These are phyloP conservation scores for Dryococelus australis DNA, from an alignment of 2,888 invertebrate genomes.

Conservation along the genomic window DNA sequence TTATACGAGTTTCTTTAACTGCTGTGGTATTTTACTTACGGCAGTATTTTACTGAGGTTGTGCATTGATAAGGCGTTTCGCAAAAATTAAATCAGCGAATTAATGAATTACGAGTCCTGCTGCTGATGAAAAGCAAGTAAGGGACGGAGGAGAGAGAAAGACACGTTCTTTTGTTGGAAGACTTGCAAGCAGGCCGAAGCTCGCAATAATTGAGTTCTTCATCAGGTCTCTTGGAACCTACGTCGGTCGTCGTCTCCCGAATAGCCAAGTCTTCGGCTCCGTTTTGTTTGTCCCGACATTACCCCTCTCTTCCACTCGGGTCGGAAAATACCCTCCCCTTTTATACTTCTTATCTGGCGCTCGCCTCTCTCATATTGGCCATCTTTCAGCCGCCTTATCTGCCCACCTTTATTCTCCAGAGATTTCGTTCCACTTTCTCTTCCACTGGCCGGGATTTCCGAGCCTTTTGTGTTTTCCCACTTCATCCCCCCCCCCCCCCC, in stretches of 20 bases:
- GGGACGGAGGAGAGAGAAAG: too few species aligned
- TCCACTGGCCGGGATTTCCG: neutral
- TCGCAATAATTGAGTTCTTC: slow-evolving; percentile 16
- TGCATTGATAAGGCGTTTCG: too few species aligned
- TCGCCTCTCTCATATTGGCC: neutral
- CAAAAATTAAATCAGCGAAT: too few species aligned
- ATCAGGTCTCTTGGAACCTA: neutral
- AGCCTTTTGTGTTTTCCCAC: neutral
- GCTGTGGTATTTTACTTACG: too few species aligned
- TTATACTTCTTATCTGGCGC: neutral
- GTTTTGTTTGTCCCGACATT: slow-evolving; percentile 7
- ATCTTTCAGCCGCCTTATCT: neutral
- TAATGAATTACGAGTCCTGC: too few species aligned
- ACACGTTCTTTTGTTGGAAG: neutral
- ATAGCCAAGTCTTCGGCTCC: neutral
- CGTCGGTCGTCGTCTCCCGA: neutral
- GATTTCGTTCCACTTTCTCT: neutral
- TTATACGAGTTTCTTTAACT: too few species aligned
- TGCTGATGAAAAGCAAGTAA: too few species aligned
- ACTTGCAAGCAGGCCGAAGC: neutral
- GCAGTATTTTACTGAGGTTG: too few species aligned
- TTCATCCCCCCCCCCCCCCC: neutral
- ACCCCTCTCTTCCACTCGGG: neutral
- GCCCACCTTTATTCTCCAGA: neutral
- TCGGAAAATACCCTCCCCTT: neutral